phyloP scores from a whole-genome alignment of 2,113 vertebrate species.

The Pseudolaguvia tuberculata region DNA sequence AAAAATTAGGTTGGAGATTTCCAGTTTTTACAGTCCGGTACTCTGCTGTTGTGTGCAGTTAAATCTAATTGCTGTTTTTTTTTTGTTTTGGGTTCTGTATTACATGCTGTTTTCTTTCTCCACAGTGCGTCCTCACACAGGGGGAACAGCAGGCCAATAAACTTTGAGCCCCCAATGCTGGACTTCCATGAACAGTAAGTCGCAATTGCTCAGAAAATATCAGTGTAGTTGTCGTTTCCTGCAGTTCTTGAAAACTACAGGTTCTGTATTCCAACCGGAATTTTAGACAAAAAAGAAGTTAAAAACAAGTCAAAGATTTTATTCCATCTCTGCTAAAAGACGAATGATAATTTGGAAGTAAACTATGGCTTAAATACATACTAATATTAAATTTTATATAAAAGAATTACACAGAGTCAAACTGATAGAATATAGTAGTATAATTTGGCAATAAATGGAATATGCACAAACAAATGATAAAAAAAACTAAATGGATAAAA shows the following conservation, averaged over 20 bases:
- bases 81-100: slow-evolving; percentile 38
- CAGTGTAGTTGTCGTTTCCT: neutral
- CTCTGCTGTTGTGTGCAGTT: neutral
- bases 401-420: too few species aligned
- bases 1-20: too few species aligned
- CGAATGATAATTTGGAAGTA: neutral
- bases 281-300: neutral
- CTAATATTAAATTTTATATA: too few species aligned
- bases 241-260: neutral
- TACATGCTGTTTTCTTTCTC: slow-evolving; percentile 54
- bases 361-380: too few species aligned
- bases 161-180: slow-evolving; percentile 97
- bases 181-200: slow-evolving; percentile 98
- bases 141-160: slow-evolving; percentile 90
- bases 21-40: too few species aligned
- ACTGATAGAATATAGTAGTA: too few species aligned
- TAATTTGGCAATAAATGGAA: too few species aligned
- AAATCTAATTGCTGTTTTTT: neutral
- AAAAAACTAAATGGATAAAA: too few species aligned
- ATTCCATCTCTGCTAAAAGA: neutral
- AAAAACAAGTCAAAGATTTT: neutral
- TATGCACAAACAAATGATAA: too few species aligned
- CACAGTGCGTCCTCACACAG: slow-evolving; percentile 85
- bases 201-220: neutral
- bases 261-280: neutral